Percentiles rank a stretch among this genome's conserved stretches.
Evolutionary conservation across 2,888 invertebrate species (phyloP).

Genomic region (Lepidonotus clava): DNA sequence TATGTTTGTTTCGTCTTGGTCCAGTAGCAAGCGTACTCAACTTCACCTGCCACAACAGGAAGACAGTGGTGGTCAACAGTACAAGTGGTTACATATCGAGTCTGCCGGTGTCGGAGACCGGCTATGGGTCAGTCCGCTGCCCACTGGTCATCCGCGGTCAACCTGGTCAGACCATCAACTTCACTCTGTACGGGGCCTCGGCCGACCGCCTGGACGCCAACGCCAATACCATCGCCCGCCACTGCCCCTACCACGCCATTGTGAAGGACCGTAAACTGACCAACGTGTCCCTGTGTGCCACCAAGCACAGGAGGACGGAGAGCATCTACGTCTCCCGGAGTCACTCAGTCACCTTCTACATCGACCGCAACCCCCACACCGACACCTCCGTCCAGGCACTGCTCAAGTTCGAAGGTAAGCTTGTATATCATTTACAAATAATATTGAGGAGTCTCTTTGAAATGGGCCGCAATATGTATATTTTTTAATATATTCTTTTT

Average conservation of each 20-base stretch:
- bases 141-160: slow-evolving; percentile 24
- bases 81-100: slow-evolving; percentile 39
- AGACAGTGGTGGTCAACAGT: slow-evolving; percentile 20
- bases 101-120: slow-evolving; percentile 33
- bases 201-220: background rate
- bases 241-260: slow-evolving; percentile 47
- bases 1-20: background rate
- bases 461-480: too few relatives aligned
- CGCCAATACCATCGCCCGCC: slow-evolving; percentile 20
- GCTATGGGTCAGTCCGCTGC: slow-evolving; percentile 30
- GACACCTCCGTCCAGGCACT: slow-evolving; percentile 32
- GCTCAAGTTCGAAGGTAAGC: slow-evolving; percentile 39
- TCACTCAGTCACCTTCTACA: slow-evolving; percentile 38
- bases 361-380: background rate
- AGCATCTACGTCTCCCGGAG: slow-evolving; percentile 24
- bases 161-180: slow-evolving; percentile 51
- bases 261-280: slow-evolving; percentile 13
- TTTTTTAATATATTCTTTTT: too few relatives aligned
- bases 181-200: slow-evolving; percentile 33
- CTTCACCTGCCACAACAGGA: slow-evolving; percentile 47
- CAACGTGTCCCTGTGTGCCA: slow-evolving; percentile 48
- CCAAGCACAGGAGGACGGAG: slow-evolving; percentile 30
- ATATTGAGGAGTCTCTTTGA: too few relatives aligned
- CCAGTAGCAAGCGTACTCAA: slow-evolving; percentile 39
- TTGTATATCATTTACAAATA: background rate